Conservation (phyloP, 2,113 vertebrate genomes). For the Protomyctophum bolini region DNA sequence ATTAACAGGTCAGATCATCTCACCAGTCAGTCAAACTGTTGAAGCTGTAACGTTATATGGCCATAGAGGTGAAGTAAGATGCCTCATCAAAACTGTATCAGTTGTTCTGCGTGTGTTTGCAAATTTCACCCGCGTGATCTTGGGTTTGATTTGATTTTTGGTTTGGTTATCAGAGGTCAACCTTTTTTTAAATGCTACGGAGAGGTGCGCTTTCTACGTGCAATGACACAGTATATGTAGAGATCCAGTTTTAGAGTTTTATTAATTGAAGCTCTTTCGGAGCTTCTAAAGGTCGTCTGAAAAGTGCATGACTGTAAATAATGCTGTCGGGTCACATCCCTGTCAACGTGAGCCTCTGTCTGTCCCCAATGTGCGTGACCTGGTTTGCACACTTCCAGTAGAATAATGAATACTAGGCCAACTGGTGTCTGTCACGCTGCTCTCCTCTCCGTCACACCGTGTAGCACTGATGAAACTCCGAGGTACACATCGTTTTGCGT, state of each 20-base stretch:
- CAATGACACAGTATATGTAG: not conserved
- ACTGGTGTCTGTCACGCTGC: conserved; percentile 25
- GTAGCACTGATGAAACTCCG: conserved; percentile 55
- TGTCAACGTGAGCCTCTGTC: conserved; percentile 21
- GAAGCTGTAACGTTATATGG: conserved; percentile 30
- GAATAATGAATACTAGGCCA: conserved; percentile 13
- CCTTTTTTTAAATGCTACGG: conserved; percentile 17
- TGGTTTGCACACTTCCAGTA: conserved; percentile 20
- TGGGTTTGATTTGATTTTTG: conserved; percentile 44
- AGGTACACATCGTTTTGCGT: conserved; percentile 44
- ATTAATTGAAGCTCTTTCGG: conserved; percentile 10
- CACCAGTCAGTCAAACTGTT: no score
- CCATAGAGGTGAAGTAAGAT: conserved; percentile 23
- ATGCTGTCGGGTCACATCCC: conserved; percentile 44
- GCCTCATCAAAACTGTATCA: conserved; percentile 22
- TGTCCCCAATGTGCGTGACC: conserved; percentile 13
- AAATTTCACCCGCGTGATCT: conserved; percentile 41
- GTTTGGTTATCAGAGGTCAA: conserved; percentile 35
- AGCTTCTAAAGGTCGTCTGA: conserved; percentile 54
- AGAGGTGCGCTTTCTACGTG: conserved; percentile 7
- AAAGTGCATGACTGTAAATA: conserved; percentile 70
- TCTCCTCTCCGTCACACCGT: conserved; percentile 28
- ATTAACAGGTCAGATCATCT: conserved; percentile 25
- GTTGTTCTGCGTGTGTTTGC: conserved; percentile 42
- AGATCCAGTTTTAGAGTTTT: not conserved